phyloP scores from a whole-genome alignment of 2,888 invertebrate genomes.

The Plebejus melissa region DNA sequence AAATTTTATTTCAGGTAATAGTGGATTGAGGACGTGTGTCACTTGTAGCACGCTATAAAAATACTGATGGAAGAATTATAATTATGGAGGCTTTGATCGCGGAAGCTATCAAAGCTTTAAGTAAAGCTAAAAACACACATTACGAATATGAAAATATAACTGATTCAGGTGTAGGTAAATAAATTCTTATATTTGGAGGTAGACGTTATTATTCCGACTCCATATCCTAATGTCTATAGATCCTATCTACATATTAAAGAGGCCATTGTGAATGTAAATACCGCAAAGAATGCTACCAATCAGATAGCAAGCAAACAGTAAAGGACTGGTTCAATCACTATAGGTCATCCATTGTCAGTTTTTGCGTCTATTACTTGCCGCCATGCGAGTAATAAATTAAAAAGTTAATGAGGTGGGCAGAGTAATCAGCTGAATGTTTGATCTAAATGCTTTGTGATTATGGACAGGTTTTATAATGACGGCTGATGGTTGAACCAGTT shows the following conservation, averaged over 20 bases:
- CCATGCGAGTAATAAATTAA: conserved; percentile 2
- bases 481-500: conserved; percentile 19
- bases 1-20: conserved; percentile 4
- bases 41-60: neutral
- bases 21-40: conserved; percentile 10
- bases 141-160: neutral
- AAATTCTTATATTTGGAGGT: neutral
- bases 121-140: neutral
- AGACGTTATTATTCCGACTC: neutral
- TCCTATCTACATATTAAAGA: neutral
- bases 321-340: neutral
- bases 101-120: neutral
- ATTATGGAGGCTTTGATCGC: neutral
- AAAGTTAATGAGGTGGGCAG: conserved; percentile 13
- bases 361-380: conserved; percentile 2
- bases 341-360: conserved; percentile 1
- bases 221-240: neutral
- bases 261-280: neutral
- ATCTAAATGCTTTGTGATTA: conserved; percentile 22
- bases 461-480: conserved; percentile 22
- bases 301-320: neutral
- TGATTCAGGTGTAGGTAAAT: neutral
- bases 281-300: neutral
- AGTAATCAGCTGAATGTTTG: conserved; percentile 20
- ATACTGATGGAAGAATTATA: neutral